phyloP scores from a whole-genome alignment of 1,140 invertebrate genomes.

The Lethrus apterus region DNA sequence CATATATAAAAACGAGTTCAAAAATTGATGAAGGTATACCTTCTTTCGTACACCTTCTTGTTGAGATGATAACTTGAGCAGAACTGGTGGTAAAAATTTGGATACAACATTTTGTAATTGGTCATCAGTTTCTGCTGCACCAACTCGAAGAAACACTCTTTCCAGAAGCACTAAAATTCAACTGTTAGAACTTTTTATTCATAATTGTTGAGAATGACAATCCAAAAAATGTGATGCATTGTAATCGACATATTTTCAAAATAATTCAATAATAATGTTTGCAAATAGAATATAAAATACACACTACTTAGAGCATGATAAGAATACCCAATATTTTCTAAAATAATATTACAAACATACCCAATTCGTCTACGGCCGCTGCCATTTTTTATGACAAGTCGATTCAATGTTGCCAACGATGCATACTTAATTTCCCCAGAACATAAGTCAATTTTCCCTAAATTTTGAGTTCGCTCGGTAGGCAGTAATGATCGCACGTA shows the following conservation, averaged over 20 bases:
- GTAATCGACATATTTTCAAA: background rate
- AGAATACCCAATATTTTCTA: conserved; percentile 10
- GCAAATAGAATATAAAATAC: background rate
- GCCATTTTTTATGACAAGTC: conserved; percentile 44
- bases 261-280: conserved; percentile 3
- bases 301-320: background rate
- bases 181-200: conserved; percentile 6
- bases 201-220: conserved; percentile 10
- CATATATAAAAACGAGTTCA: background rate
- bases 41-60: conserved; percentile 80
- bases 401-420: too few relatives aligned
- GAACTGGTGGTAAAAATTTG: conserved; percentile 83
- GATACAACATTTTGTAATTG: conserved; percentile 73
- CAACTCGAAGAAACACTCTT: conserved; percentile 79
- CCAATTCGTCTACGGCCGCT: conserved; percentile 46
- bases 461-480: too few relatives aligned
- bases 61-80: conserved; percentile 78
- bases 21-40: conserved; percentile 41
- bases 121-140: conserved; percentile 81
- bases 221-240: conserved; percentile 5
- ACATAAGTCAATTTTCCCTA: too few relatives aligned
- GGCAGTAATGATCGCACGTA: too few relatives aligned
- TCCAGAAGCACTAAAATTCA: conserved; percentile 67
- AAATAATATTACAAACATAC: conserved; percentile 37
- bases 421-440: too few relatives aligned